phyloP scores from a whole-genome alignment of 1,140 invertebrate genomes.

The Papilio polyxenes region DNA sequence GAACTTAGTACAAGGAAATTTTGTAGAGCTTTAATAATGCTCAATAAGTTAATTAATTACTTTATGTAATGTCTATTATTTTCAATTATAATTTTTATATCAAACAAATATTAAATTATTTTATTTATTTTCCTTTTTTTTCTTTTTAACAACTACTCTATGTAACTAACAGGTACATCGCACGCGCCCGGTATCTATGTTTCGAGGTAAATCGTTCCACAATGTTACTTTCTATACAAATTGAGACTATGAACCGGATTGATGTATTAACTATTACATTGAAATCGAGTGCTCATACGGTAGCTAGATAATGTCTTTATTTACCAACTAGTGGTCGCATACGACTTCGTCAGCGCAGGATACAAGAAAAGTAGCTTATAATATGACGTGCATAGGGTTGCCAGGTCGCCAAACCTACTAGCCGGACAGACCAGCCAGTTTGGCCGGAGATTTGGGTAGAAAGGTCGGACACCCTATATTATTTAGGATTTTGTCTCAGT shows the following conservation, averaged over 20 bases:
- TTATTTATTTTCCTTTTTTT: not conserved
- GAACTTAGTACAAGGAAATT: not conserved
- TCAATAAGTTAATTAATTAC: no score
- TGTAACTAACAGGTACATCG: slow-evolving; percentile 14
- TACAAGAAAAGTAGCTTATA: no score
- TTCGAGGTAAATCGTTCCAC: slow-evolving; percentile 42
- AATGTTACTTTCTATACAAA: slow-evolving; percentile 45
- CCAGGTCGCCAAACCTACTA: no score
- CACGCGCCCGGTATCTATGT: slow-evolving; percentile 40
- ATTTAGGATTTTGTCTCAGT: no score
- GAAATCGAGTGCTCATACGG: not conserved
- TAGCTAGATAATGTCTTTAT: not conserved
- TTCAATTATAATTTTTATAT: no score
- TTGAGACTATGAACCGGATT: slow-evolving; percentile 42
- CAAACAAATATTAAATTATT: not conserved
- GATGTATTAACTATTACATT: slow-evolving; percentile 27
- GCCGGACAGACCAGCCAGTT: no score
- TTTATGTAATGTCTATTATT: no score
- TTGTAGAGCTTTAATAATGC: no score
- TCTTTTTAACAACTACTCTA: slow-evolving; percentile 21
- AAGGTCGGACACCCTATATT: no score
- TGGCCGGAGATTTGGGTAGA: no score
- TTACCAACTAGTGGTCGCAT: not conserved
- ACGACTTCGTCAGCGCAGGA: no score
- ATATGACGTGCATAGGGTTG: no score